Evolutionary conservation across 2,888 invertebrate genomes (phyloP).

Genomic region (Hydrotaea diabolus): DNA sequence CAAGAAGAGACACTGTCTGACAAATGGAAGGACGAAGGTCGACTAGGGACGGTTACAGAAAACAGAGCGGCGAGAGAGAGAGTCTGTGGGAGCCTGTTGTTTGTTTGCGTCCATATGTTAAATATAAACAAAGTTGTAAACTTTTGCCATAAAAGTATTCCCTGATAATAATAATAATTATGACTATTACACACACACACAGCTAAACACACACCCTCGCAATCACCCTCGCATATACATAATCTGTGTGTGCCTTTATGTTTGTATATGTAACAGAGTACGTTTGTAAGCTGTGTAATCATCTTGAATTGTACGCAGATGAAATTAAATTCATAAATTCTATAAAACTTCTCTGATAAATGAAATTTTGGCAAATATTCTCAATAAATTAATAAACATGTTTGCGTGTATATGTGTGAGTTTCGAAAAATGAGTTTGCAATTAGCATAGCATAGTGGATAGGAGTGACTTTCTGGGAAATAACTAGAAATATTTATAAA

Average conservation of each 20-base stretch:
- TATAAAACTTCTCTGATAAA: not conserved
- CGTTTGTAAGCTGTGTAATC: not conserved
- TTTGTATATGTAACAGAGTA: not conserved
- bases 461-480: too few species aligned
- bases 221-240: too few species aligned
- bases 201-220: too few species aligned
- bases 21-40: too few species aligned
- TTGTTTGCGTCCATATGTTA: slow-evolving; percentile 28
- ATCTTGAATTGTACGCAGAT: not conserved
- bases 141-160: slow-evolving; percentile 45
- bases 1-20: not conserved
- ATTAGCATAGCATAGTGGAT: too few species aligned
- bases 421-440: too few species aligned
- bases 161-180: slow-evolving; percentile 39
- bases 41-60: not conserved
- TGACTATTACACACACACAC: not conserved
- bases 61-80: not conserved
- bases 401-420: not conserved
- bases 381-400: slow-evolving; percentile 9
- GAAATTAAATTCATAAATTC: slow-evolving; percentile 30
- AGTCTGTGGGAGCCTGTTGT: not conserved
- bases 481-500: too few species aligned
- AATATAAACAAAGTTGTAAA: slow-evolving; percentile 41
- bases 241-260: not conserved
- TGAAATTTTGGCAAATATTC: not conserved